A percentile compares a stretch with the other conserved stretches of the same genome.
Conservation (phyloP, 2,888 invertebrate species). For the Trichogramma dendrolimi region DNA sequence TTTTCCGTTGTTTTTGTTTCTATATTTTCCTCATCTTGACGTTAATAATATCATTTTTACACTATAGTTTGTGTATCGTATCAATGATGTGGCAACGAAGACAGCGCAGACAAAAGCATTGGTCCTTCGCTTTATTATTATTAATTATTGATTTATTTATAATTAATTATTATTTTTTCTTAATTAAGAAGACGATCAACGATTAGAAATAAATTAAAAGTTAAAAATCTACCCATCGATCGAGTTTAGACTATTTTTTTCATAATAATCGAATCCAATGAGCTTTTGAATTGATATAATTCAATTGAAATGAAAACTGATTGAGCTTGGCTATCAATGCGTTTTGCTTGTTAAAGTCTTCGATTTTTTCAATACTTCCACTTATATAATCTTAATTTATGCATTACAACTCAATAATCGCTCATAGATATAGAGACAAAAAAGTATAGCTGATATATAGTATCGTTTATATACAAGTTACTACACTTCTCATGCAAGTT, state of each 20-base stretch:
- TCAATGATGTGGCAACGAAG: conserved; percentile 33
- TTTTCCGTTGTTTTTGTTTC: conserved; percentile 15
- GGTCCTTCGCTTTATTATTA: conserved; percentile 30
- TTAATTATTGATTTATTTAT: neutral
- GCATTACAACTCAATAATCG: conserved; percentile 33
- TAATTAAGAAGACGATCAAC: conserved; percentile 5
- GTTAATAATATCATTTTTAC: neutral
- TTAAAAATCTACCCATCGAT: neutral
- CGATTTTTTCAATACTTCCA: conserved; percentile 32
- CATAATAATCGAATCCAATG: neutral
- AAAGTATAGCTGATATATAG: conserved; percentile 45
- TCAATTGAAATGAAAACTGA: conserved; percentile 4
- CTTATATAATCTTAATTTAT: conserved; percentile 32
- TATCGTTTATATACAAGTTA: conserved; percentile 51
- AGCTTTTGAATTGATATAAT: conserved; percentile 2
- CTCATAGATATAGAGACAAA: conserved; percentile 43
- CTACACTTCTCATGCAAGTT: conserved; percentile 40
- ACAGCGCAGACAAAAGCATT: conserved; percentile 42
- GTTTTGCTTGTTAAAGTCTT: conserved; percentile 35
- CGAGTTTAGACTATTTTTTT: neutral
- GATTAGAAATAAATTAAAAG: neutral
- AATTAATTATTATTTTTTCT: neutral
- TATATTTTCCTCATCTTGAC: conserved; percentile 7
- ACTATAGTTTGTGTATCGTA: conserved; percentile 7
- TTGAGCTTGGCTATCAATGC: conserved; percentile 33